Percentiles rank a stretch among this genome's conserved stretches.
phyloP scores from a whole-genome alignment of 1,140 invertebrate species.

The Nebria ingens region DNA sequence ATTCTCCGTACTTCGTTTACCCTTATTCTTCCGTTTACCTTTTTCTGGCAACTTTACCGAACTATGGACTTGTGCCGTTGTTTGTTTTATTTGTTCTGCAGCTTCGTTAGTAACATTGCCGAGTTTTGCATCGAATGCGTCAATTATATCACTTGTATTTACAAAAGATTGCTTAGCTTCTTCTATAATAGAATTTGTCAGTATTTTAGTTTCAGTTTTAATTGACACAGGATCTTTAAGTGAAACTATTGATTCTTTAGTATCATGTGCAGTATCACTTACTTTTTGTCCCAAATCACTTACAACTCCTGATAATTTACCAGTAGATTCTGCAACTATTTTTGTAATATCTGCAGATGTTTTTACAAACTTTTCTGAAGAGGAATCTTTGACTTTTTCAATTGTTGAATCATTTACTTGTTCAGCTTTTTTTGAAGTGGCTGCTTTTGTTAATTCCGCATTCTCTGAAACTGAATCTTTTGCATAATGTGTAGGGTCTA shows the following conservation, averaged over 20 bases:
- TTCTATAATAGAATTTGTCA: not conserved
- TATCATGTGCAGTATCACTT: not conserved
- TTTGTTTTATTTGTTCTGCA: not conserved
- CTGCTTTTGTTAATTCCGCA: no score
- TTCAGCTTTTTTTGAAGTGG: not conserved
- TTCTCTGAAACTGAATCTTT: not conserved
- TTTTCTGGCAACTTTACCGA: no score
- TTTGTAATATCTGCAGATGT: conserved; percentile 7
- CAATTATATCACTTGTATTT: not conserved
- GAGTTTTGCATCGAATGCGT: not conserved
- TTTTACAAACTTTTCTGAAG: not conserved
- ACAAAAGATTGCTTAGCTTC: not conserved
- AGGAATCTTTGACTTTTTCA: not conserved
- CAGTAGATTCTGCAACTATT: not conserved
- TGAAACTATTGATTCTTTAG: not conserved
- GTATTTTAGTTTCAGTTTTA: not conserved
- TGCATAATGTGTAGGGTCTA: not conserved
- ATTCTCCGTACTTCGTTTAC: not conserved
- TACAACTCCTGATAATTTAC: not conserved
- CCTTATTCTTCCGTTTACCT: not conserved
- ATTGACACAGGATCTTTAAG: not conserved
- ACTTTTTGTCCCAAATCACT: not conserved
- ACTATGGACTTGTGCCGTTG: not conserved
- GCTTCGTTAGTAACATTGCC: not conserved
- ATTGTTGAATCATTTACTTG: not conserved